These are phyloP conservation scores for Brachyhypopomus gauderio DNA, from an alignment of 2,113 vertebrate genomes.

Conservation along the genomic window DNA sequence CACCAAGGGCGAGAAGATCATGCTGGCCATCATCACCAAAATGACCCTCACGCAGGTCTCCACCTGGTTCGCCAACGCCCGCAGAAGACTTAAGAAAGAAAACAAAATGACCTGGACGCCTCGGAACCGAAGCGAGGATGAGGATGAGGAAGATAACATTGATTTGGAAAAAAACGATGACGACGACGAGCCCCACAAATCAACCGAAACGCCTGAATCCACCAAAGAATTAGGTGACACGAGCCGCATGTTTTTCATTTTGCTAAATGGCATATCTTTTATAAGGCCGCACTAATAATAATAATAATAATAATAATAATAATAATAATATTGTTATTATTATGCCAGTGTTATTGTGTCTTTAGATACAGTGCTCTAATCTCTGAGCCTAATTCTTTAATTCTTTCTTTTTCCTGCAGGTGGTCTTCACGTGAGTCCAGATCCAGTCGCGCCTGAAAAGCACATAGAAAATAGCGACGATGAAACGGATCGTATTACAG, in stretches of 20 bases:
- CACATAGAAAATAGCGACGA: conserved; percentile 57
- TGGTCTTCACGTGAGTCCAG: conserved; percentile 42
- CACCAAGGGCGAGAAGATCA: conserved; percentile 89
- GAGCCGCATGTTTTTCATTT: conserved; percentile 16
- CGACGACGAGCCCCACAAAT: conserved; percentile 76
- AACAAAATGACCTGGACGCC: conserved; percentile 84
- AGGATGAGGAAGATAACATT: conserved; percentile 85
- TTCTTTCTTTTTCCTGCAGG: conserved; percentile 32
- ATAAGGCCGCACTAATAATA: neutral
- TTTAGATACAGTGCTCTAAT: neutral
- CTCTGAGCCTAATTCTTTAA: neutral
- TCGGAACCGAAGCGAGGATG: conserved; percentile 83
- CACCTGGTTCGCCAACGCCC: conserved; percentile 83
- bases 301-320: neutral
- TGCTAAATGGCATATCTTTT: neutral
- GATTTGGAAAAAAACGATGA: conserved; percentile 86
- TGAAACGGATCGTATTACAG: conserved; percentile 62
- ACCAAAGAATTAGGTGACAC: conserved; percentile 51
- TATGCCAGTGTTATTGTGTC: neutral
- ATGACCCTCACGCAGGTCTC: conserved; percentile 91
- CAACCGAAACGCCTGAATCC: conserved; percentile 73
- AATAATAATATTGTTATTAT: neutral
- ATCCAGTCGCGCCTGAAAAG: conserved; percentile 43
- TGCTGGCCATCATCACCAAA: conserved; percentile 91
- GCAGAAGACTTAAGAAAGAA: conserved; percentile 80